A percentile compares a stretch with the other conserved stretches of the same genome.
phyloP scores from a whole-genome alignment of 2,888 invertebrate species.

The Oscheius myriophilus region DNA sequence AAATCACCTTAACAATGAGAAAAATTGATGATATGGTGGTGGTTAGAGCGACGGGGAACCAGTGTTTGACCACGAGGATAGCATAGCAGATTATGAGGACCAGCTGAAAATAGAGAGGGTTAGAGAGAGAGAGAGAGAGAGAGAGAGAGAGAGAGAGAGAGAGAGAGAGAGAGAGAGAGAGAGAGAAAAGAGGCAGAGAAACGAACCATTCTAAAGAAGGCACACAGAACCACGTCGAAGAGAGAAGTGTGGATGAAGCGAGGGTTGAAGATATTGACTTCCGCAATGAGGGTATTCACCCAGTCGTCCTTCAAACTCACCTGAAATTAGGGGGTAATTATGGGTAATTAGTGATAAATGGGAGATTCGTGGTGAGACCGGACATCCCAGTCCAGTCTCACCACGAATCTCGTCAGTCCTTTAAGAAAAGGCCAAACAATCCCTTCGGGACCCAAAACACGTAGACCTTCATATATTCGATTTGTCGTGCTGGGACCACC shows the following conservation, averaged over 20 bases:
- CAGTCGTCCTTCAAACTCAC: constrained; percentile 56
- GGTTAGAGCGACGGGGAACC: constrained; percentile 62
- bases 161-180: not conserved
- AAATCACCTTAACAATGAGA: constrained; percentile 56
- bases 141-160: not conserved
- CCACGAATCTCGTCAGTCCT: too few species aligned
- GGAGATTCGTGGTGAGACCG: too few species aligned
- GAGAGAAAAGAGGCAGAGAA: not conserved
- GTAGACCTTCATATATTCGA: too few species aligned
- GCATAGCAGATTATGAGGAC: constrained; percentile 55
- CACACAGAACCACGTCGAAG: constrained; percentile 61
- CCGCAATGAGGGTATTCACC: constrained; percentile 55
- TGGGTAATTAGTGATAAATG: too few species aligned
- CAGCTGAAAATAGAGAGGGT: constrained; percentile 18
- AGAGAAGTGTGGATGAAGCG: constrained; percentile 56
- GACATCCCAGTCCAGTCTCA: too few species aligned
- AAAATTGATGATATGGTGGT: constrained; percentile 58
- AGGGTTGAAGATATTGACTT: constrained; percentile 60
- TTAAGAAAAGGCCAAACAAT: too few species aligned
- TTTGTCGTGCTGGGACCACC: too few species aligned
- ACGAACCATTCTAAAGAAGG: constrained; percentile 51
- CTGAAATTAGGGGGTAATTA: constrained; percentile 7
- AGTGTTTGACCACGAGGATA: constrained; percentile 51
- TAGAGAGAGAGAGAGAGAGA: not conserved
- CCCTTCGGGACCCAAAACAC: too few species aligned